Base-by-base conservation (phyloP, 2,888 invertebrate species). In the Polyploca ridens region DNA sequence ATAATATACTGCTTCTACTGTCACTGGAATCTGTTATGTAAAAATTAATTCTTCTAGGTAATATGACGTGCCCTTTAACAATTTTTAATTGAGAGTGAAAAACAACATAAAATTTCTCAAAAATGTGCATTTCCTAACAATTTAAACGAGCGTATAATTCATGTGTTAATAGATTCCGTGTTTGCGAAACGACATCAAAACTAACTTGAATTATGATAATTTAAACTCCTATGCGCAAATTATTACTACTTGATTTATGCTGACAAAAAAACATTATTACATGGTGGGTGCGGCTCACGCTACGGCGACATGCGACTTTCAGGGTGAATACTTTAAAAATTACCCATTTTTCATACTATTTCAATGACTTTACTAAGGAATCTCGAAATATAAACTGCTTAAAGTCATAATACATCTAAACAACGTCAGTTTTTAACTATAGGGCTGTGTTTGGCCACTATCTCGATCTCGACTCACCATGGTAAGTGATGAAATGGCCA, bases 221-320 rank as follows among this genome's bases (percentile, higher is more conserved):
- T 80, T 77, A 72, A 79, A 79, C 75, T 85, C 76, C 76, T 87
- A 84, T 78, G 78, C 78, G 82, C 84, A 86, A 89, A 82, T 88
- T 84, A 89, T 85, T 81, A 84, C 69, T 74, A 71, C 73, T 77
- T 87, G 86, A 89, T 90, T 90, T 89, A 89, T 89, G 78, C 66
- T 72, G 67, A 75, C 72, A 77, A 84, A 80, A 83, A 81, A 81
- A 78, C 74, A 77, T 81, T 80, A 79, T 82, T 81, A 82, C 77
- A 77, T 75, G 76, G 78, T 79, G 78, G 87, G 88, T 74, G 85
- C 79, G 85, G 75, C 83, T 66, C 86, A 85, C 86, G 86, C 83
- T 72, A 84, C 61, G 33, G 63, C 8, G 66, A 67, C 72, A 72
- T 71, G 72, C 72, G 64, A 74, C 38, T 63, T 62, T 64, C 61